phyloP scores from a whole-genome alignment of 2,797 vertebrate species.

The Eupleurogrammus muticus region DNA sequence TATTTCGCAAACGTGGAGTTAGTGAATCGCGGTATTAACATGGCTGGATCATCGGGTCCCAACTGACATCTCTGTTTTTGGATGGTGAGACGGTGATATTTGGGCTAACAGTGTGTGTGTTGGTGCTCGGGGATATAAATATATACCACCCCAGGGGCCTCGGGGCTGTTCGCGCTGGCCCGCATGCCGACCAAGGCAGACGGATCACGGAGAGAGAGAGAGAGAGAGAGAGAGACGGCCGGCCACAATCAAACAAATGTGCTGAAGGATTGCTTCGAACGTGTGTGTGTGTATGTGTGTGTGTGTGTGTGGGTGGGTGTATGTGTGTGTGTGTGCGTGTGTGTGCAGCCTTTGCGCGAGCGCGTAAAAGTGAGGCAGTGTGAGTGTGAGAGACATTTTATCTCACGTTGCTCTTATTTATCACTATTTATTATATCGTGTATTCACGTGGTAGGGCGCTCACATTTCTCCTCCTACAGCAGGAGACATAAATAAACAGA shows the following conservation, averaged over 20 bases:
- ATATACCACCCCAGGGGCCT: conserved; percentile 65
- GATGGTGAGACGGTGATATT: conserved; percentile 66
- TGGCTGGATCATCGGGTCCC: conserved; percentile 56
- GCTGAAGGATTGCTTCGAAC: conserved; percentile 74
- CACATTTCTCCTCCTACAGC: conserved; percentile 67
- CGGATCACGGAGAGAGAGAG: conserved; percentile 63
- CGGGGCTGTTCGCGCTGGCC: conserved; percentile 50
- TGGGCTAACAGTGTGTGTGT: conserved; percentile 65
- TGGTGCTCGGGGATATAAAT: conserved; percentile 71
- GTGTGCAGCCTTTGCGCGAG: not conserved
- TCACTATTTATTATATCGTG: conserved; percentile 66
- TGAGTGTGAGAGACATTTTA: conserved; percentile 52
- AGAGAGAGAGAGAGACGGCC: conserved; percentile 50
- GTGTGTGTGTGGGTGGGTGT: conserved; percentile 17
- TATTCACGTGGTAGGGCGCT: conserved; percentile 57
- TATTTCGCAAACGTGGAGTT: conserved; percentile 59
- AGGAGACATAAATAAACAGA: conserved; percentile 72
- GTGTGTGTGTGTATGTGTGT: conserved; percentile 45
- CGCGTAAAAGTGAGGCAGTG: conserved; percentile 3
- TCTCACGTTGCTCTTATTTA: conserved; percentile 64
- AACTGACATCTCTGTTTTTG: conserved; percentile 74
- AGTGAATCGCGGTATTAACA: conserved; percentile 68
- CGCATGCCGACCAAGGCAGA: conserved; percentile 72
- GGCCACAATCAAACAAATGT: conserved; percentile 78
- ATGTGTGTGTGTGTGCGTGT: conserved; percentile 1